Evolutionary conservation across 2,797 vertebrate species (phyloP), one percentile per base, ranked within the genome.

Genomic region (Myotis daubentonii): DNA sequence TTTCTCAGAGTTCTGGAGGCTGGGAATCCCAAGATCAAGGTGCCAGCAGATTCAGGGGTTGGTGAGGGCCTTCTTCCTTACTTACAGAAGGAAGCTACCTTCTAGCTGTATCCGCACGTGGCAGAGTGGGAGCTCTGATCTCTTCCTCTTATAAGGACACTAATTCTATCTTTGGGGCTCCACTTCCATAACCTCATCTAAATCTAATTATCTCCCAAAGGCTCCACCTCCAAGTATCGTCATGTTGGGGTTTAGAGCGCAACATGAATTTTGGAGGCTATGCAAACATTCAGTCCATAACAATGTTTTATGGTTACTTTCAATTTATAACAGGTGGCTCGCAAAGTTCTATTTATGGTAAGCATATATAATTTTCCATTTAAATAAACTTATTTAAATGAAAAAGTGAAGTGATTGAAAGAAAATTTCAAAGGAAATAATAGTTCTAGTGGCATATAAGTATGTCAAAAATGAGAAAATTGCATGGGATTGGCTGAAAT

Each of bases 361-460:
- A 53, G 36, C 19, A 60, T 20, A 60, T 66, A 79, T 15, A 44
- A 84, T 87, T 89, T 87, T 81, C 15, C 25, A 47, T 17, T 80
- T 92, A 79, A 94, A 47, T n/a, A 87, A 87, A 79, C 12, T 38
- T 76, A 60, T 20, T 55, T 83, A 75, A 80, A 75, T 92, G 51
- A 74, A 86, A 89, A 55, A 80, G 4, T 41, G 17, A 81, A 23
- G 4, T 17, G 3, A 81, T 68, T 92, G 47, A 66, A 95, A 93
- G 72, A 87, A 89, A 75, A 87, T 1, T 66, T 25, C 49, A 60
- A 87, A 92, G 41, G 79, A 70, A 89, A 75, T 57, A 78, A 49
- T 49, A 70, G 6, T 66, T 79, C 80, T 71, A 30, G 11, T 28
- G n/a, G 22, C 68, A 70, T 80, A 15, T 49, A 62, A 60, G 22